A percentile compares a stretch with the other conserved stretches of the same genome.
These are phyloP conservation scores for Mola mola DNA, from an alignment of 2,113 vertebrate genomes.

Conservation along the genomic window DNA sequence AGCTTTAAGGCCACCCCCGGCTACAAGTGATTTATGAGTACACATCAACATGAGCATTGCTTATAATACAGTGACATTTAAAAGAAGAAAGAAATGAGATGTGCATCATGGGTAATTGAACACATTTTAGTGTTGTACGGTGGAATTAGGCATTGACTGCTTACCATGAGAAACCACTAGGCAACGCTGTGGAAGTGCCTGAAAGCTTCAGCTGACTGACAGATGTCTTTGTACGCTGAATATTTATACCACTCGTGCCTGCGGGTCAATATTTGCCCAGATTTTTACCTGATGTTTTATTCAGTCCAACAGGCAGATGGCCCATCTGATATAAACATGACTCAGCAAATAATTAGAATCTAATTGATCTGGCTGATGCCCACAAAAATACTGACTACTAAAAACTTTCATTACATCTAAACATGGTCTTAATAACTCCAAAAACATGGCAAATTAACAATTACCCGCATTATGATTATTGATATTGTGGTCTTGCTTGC, in stretches of 20 bases:
- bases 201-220: slow-evolving; percentile 41
- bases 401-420: too few relatives aligned
- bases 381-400: too few relatives aligned
- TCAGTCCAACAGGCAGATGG: too few relatives aligned
- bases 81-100: slow-evolving; percentile 62
- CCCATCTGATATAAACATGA: too few relatives aligned
- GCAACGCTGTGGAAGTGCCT: background rate
- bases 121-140: slow-evolving; percentile 48
- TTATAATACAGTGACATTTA: slow-evolving; percentile 74
- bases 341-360: too few relatives aligned
- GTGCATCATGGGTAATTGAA: slow-evolving; percentile 61
- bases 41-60: slow-evolving; percentile 72
- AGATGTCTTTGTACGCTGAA: slow-evolving; percentile 39
- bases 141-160: slow-evolving; percentile 39
- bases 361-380: too few relatives aligned
- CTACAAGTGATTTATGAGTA: slow-evolving; percentile 75
- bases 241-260: slow-evolving; percentile 1
- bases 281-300: too few relatives aligned
- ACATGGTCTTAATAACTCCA: too few relatives aligned
- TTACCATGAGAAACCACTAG: slow-evolving; percentile 8
- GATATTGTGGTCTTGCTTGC: too few relatives aligned
- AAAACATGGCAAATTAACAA: too few relatives aligned
- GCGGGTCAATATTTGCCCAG: slow-evolving; percentile 21
- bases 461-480: too few relatives aligned
- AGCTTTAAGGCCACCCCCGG: slow-evolving; percentile 71